Base-by-base conservation (phyloP, 2,113 vertebrate species). In the Poeciliopsis turrubarensis region DNA sequence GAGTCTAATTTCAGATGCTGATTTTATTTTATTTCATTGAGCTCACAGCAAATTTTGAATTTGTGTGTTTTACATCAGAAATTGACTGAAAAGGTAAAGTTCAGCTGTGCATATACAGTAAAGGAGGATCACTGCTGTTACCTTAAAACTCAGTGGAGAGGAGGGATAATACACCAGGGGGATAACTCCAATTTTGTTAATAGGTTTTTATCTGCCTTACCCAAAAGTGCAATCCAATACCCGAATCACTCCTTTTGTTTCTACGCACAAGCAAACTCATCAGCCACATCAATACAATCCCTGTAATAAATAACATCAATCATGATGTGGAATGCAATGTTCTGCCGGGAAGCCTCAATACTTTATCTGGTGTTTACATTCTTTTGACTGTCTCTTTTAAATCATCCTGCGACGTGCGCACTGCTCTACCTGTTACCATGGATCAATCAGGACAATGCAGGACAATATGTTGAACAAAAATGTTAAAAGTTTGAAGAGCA, bases 91-190 rank as follows among this genome's bases (percentile, higher is more conserved):
- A 29, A 73, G 70, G 65, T 78, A 27, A 81, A 83, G 75, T 65
- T 31, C 74, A 72, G 68, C 68, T 30, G 72, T 32, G 68, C 60
- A 15, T 4, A 34, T 44, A 4, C 3, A 31, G 30, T 31, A 3
- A 19, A 67, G 60, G 37, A 74, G 68, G 77, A 90, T 84, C 79
- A 77, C 32, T 25, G 70, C 80, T 61, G 79, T 86, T 78, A 41
- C 77, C 76, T 83, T 83, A 67, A 86, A 86, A 77, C 69, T 60
- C 72, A 29, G 27, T 13, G 15, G 44, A 69, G 29, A 75, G 75
- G 57, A 66, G 30, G 65, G 73, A 84, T 72, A 73, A 83, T 47
- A 26, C 69, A 73, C 64, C 70, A 69, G 67, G 71, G 15, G 70
- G 74, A 79, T 83, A 41, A 82, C 80, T 81, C 77, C 57, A 57